A percentile compares a stretch with the other conserved stretches of the same genome.
These are phyloP conservation scores for Phoxinus dragarum DNA, from an alignment of 2,797 vertebrate species.

Conservation along the genomic window DNA sequence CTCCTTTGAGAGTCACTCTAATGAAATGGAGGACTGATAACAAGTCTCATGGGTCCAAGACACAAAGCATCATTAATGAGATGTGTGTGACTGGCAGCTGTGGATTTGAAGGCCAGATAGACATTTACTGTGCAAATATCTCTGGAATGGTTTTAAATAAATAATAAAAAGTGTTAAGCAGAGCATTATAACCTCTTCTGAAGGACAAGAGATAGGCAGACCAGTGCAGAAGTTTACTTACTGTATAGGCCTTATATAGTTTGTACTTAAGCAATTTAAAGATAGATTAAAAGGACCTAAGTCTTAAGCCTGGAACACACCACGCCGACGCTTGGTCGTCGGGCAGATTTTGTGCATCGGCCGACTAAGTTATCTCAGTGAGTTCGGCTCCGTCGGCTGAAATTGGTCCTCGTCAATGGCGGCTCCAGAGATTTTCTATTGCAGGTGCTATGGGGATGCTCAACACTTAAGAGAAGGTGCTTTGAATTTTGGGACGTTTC, in stretches of 20 bases:
- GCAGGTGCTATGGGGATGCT: no score
- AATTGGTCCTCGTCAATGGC: no score
- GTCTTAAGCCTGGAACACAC: not conserved
- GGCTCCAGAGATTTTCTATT: no score
- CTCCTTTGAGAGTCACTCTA: slow-evolving; percentile 32
- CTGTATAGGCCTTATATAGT: not conserved
- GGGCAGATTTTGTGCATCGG: no score
- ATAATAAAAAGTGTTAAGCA: not conserved
- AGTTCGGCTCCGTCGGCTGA: no score
- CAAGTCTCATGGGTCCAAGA: slow-evolving; percentile 26
- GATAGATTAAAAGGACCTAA: not conserved
- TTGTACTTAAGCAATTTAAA: not conserved
- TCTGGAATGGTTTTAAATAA: not conserved
- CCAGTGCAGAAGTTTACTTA: not conserved
- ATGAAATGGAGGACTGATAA: slow-evolving; percentile 38
- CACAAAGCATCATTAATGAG: slow-evolving; percentile 15
- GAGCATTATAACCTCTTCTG: not conserved
- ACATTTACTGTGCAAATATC: not conserved
- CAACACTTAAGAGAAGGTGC: no score
- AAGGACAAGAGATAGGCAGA: not conserved
- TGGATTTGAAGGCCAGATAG: not conserved
- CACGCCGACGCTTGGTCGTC: no score
- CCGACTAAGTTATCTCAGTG: no score
- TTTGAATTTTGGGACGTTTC: no score
- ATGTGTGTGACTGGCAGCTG: not conserved